Base-by-base conservation (phyloP, 1,140 invertebrate species). In the Achroia grisella region DNA sequence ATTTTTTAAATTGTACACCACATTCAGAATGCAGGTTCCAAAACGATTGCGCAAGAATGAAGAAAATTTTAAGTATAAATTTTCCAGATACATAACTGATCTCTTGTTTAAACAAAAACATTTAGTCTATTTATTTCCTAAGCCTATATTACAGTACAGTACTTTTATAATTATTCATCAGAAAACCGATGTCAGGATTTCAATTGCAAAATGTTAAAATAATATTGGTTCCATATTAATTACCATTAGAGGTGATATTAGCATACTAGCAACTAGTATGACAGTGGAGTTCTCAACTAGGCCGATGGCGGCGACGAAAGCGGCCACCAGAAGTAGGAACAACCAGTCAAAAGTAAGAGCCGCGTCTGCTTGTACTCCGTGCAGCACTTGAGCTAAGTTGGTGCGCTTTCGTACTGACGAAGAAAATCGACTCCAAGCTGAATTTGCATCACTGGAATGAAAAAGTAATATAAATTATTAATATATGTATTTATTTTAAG, bases 241-340 rank as follows among this genome's bases (percentile, higher is more conserved):
- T 83, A 91, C 91, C 92, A 94, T 94, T 1, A 94, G 75, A 0
- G 93, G 93, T 0, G 92, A 94, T 23, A 94, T 91, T 1, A 94
- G 81, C 93, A 94, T 94, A 62, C 91, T 93, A 27, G 93, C 93
- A 3, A 93, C 91, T 15, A 94, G 63, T 49, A 90, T 87, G 9
- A 94, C 89, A 6, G 90, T 90, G 56, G 90, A 94, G 68, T 94
- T 92, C 71, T 96, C 94, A 2, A 94, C 87, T 27, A 96, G 80
- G 9, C 94, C 94, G 41, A 95, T 86, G 5, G 90, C 87, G 10
- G 88, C 88, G 8, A 89, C 62, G 12, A 87, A 92, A 87, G 90
- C 91, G 11, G 93, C 92, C 1, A 92, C 87, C 10, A 92, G 65
- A 0, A 93, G 71, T 2, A 93, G 79, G 62, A 91, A 87, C 17